Evolutionary conservation across 1,140 invertebrate species (phyloP), one percentile per base, ranked within the genome.

Genomic region (Phthorimaea operculella): DNA sequence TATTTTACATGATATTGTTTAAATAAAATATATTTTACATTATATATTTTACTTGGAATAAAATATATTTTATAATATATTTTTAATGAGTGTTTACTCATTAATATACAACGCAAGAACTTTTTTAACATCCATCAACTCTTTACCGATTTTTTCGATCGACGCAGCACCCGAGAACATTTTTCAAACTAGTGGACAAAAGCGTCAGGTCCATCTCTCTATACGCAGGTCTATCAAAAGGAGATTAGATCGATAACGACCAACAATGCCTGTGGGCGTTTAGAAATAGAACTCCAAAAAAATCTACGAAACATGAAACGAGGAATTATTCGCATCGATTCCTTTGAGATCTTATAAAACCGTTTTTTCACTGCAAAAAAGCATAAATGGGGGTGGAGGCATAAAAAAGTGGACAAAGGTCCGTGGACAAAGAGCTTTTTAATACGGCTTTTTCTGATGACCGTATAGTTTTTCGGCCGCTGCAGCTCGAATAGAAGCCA

Each of bases 271-370:
- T 69, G 75, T 72, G 72, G 77, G 74, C 73, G 76, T 74, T 74
- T 59, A 63, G 63, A 75, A 71, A 73, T 68, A 66, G 62, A 63
- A 54, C 52, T 52, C 51, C 56, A 67, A 70, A 81, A 79, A 79
- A 76, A 72, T 72, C 62, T 65, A 71, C 74, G 78, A 81, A 85
- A 85, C 73, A 75, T 76, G 80, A 85, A 83, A 80, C 82, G 77
- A 70, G 70, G 78, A 83, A 85, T 85, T 83, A 85, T 85, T 85
- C 80, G 82, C 82, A 77, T 83, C 80, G 79, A 81, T 77, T 83
- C 79, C 73, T 83, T 81, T 79, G 68, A 82, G 72, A 77, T 80
- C 72, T 76, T 77, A 82, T 79, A 83, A 76, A 81, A 80, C 71
- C 70, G 73, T 73, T 83, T 82, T 83, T 81, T 83, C 71, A 60